Conservation (phyloP, 2,888 invertebrate species). For the Apotomis betuletana region DNA sequence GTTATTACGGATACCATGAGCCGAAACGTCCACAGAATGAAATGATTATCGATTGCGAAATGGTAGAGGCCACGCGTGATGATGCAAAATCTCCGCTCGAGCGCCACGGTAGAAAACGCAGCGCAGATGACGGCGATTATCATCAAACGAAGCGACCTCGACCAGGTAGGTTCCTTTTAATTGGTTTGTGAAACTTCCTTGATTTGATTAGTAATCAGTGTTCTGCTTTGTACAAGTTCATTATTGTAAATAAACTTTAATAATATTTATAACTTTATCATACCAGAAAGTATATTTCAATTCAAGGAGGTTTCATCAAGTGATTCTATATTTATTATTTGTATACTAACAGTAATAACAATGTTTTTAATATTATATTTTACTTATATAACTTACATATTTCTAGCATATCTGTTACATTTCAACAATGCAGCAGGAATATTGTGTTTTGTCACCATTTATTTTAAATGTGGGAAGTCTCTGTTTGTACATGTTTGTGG, state of each 20-base stretch:
- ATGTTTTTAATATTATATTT: constrained; percentile 22
- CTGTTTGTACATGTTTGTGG: constrained; percentile 24
- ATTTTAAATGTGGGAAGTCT: constrained; percentile 46
- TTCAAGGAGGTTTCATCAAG: constrained; percentile 52
- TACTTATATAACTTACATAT: constrained; percentile 2
- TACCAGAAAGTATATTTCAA: constrained; percentile 21
- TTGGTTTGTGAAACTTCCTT: constrained; percentile 58
- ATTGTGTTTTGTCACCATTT: constrained; percentile 40
- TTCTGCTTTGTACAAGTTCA: neutral
- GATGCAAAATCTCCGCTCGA: constrained; percentile 51
- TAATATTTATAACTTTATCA: neutral
- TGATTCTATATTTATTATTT: constrained; percentile 21
- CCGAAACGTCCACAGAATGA: constrained; percentile 57
- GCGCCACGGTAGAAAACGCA: constrained; percentile 68
- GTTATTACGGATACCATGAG: constrained; percentile 80
- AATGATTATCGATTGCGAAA: constrained; percentile 71
- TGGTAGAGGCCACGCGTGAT: constrained; percentile 62
- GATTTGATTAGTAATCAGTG: constrained; percentile 47
- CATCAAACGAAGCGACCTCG: constrained; percentile 72
- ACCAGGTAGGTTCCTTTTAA: constrained; percentile 69
- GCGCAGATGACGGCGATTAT: constrained; percentile 67
- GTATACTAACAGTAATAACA: constrained; percentile 9
- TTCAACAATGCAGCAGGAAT: constrained; percentile 53
- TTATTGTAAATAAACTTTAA: neutral
- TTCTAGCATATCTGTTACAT: constrained; percentile 24